A percentile compares a stretch with the other conserved stretches of the same genome.
Evolutionary conservation across 2,113 vertebrate genomes (phyloP).

Genomic region (Phyllostomus hastatus): DNA sequence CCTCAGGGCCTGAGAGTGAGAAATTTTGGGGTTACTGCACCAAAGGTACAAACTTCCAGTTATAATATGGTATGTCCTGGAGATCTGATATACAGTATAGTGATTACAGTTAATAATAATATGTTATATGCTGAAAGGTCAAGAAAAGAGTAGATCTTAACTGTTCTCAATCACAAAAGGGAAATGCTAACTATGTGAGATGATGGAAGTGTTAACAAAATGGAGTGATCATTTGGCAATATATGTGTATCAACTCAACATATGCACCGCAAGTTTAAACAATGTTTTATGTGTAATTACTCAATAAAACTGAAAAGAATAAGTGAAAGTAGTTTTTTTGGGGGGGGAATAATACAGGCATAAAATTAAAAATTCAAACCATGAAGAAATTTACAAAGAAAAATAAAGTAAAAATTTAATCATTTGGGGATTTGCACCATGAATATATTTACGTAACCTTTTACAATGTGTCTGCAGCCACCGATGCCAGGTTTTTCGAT

Average conservation of each 20-base stretch:
- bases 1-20: no score
- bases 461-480: background rate
- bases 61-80: background rate
- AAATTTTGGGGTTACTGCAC: background rate
- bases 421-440: background rate
- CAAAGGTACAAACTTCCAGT: background rate
- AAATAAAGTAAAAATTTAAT: background rate
- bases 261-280: background rate
- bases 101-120: background rate
- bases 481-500: background rate
- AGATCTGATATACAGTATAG: background rate
- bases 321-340: background rate
- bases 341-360: background rate
- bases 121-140: background rate
- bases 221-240: background rate
- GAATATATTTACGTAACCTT: background rate
- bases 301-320: background rate
- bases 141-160: background rate
- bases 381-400: background rate
- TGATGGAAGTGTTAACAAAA: background rate
- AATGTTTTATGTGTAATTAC: background rate
- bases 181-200: background rate
- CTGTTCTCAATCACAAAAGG: background rate
- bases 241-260: background rate
- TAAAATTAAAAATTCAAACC: background rate